Percentiles rank a stretch among this genome's conserved stretches.
These are phyloP conservation scores for Amphipyra tragopoginis DNA, from an alignment of 2,888 invertebrate species.

Conservation along the genomic window DNA sequence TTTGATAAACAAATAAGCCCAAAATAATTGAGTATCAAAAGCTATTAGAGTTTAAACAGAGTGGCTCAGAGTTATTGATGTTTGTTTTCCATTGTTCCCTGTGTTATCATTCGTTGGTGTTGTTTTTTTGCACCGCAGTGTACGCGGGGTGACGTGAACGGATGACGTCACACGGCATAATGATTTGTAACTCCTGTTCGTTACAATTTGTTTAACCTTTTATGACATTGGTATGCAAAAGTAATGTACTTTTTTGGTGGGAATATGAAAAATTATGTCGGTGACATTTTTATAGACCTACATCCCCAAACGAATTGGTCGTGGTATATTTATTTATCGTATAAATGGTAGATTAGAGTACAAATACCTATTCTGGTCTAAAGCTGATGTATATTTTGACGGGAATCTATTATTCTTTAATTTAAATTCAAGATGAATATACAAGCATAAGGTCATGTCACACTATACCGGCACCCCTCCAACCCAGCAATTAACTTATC, in stretches of 20 bases:
- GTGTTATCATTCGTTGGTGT: slow-evolving; percentile 50
- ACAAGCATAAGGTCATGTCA: too few relatives aligned
- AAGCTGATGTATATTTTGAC: too few relatives aligned
- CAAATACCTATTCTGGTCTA: too few relatives aligned
- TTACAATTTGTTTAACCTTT: slow-evolving; percentile 46
- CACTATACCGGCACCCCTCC: too few relatives aligned
- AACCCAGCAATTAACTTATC: too few relatives aligned
- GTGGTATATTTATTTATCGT: neutral
- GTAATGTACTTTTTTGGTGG: slow-evolving; percentile 18
- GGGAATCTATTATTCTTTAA: too few relatives aligned
- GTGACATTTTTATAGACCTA: slow-evolving; percentile 40
- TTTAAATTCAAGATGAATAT: too few relatives aligned
- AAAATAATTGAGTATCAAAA: slow-evolving; percentile 61
- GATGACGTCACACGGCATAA: slow-evolving; percentile 43
- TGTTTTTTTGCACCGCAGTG: slow-evolving; percentile 45
- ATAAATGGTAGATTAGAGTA: too few relatives aligned
- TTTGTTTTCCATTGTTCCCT: slow-evolving; percentile 60
- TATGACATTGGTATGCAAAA: slow-evolving; percentile 41
- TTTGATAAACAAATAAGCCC: slow-evolving; percentile 38
- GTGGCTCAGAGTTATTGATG: slow-evolving; percentile 50
- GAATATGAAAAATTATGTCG: slow-evolving; percentile 38
- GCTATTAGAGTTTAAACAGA: slow-evolving; percentile 57
- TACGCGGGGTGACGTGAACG: slow-evolving; percentile 41
- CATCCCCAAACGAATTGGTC: neutral
- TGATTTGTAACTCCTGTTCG: slow-evolving; percentile 53